Evolutionary conservation across 2,113 vertebrate species (phyloP).

Genomic region (Electrona antarctica): DNA sequence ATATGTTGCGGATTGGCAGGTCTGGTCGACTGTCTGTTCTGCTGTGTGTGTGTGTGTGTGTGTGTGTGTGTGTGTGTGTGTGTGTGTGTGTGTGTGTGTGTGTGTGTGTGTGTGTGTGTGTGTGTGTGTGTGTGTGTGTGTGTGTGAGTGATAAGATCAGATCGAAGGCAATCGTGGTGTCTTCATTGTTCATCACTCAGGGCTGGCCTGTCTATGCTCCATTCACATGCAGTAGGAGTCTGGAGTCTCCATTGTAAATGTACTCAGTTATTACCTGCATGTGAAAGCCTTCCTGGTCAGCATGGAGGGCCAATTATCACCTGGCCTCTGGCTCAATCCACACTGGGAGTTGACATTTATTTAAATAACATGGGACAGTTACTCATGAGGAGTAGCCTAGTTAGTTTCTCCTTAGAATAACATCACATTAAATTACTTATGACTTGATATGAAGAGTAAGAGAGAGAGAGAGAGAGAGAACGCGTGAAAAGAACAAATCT

Average conservation of each 20-base stretch:
- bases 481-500: too few species aligned
- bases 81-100: slow-evolving; percentile 12
- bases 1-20: slow-evolving; percentile 61
- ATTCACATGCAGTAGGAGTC: slow-evolving; percentile 59
- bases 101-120: slow-evolving; percentile 1
- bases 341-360: too few species aligned
- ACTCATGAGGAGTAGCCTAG: too few species aligned
- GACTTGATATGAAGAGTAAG: too few species aligned
- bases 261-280: slow-evolving; percentile 51
- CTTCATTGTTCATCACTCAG: slow-evolving; percentile 30
- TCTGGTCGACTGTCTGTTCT: slow-evolving; percentile 18
- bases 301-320: slow-evolving; percentile 20
- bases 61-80: slow-evolving; percentile 9
- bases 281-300: slow-evolving; percentile 45
- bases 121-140: neutral
- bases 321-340: neutral
- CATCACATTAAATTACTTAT: too few species aligned
- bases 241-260: slow-evolving; percentile 35
- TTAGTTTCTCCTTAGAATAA: too few species aligned
- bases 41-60: slow-evolving; percentile 21
- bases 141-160: slow-evolving; percentile 10
- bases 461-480: too few species aligned
- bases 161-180: slow-evolving; percentile 26
- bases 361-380: too few species aligned
- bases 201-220: slow-evolving; percentile 24